Evolutionary conservation across 1,140 invertebrate species (phyloP), one percentile per base, ranked within the genome.

Genomic region (Acromyrmex charruanus): DNA sequence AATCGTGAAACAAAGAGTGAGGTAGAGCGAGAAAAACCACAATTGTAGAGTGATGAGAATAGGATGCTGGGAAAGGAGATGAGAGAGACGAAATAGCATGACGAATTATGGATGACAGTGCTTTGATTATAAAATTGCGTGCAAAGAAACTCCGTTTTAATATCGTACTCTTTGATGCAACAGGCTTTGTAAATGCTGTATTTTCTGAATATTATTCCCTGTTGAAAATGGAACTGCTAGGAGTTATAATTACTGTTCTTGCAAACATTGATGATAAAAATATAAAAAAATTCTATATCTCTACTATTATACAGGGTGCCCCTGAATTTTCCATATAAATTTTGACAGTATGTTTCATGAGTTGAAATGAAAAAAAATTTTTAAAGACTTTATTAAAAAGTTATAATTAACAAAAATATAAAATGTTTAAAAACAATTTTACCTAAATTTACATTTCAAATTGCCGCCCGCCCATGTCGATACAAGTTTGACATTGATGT

Each of bases 91-190:
- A n/a, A 21, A 21, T 10, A 21, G 49, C 49, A 68, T 39, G 35
- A 66, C 44, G 44, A 65, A 75, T 75, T 75, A 39, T n/a, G 28
- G 59, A 68, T 68, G 61, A 68, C 61, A 14, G 39, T 31, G 18
- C 61, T 79, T 61, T 21, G 75, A 28, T 79, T 68, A 68, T 53
- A n/a, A 68, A 79, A 79, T 66, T 66, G 18, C 18, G 28, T 51
- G 44, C 18, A 9, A 66, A 53, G 28, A n/a, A 49, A 12, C 49
- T 63, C 12, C 16, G 18, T 51, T 51, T 77, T 35, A 63, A 39
- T 49, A 31, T 49, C n/a, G 3, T 61, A 59, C 25, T 61, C 16
- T 77, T 77, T 65, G 35, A 77, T 9, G n/a, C 14, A 25, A 28
- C 58, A 49, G 55, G 9, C 72, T 44, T 10, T 63, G 39, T 25